Percentiles rank a stretch among this genome's conserved stretches.
Evolutionary conservation across 1,140 invertebrate species (phyloP).

Genomic region (Subanguina moxae): DNA sequence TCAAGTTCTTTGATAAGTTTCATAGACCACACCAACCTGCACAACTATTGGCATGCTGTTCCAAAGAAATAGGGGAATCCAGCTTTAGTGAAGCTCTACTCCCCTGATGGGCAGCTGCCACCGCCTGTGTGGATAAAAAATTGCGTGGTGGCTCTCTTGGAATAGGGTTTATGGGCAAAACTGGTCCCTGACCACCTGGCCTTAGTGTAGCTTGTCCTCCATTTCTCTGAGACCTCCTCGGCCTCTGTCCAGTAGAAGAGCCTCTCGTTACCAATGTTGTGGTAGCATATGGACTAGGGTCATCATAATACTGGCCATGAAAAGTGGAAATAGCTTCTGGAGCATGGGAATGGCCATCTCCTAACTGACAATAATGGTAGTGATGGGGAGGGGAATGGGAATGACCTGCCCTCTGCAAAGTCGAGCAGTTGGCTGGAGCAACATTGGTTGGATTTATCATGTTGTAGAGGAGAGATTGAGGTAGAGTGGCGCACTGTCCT

Average conservation of each 20-base stretch:
- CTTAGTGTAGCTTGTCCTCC: slow-evolving; percentile 19
- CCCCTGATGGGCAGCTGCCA: slow-evolving; percentile 20
- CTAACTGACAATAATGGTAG: slow-evolving; percentile 51
- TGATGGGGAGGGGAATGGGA: slow-evolving; percentile 44
- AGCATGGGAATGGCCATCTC: slow-evolving; percentile 1
- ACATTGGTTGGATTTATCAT: not conserved
- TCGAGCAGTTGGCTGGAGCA: slow-evolving; percentile 24
- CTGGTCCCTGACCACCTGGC: slow-evolving; percentile 11
- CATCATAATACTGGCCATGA: slow-evolving; percentile 39
- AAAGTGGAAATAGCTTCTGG: slow-evolving; percentile 13
- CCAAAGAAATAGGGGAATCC: not conserved
- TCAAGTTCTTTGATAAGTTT: not conserved
- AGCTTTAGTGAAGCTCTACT: not conserved
- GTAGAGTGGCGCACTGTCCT: not conserved
- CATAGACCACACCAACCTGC: not conserved
- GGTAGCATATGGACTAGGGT: slow-evolving; percentile 54
- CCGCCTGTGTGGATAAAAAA: slow-evolving; percentile 35
- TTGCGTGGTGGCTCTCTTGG: slow-evolving; percentile 32
- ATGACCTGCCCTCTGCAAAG: slow-evolving; percentile 29
- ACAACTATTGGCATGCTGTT: not conserved
- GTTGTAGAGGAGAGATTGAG: not conserved
- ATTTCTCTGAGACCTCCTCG: not conserved
- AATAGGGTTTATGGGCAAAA: slow-evolving; percentile 24
- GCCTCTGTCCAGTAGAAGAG: slow-evolving; percentile 1
- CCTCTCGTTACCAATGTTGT: slow-evolving; percentile 50